Conservation (phyloP, 64 coral and sea anemone genomes). For the Actinia equina region DNA sequence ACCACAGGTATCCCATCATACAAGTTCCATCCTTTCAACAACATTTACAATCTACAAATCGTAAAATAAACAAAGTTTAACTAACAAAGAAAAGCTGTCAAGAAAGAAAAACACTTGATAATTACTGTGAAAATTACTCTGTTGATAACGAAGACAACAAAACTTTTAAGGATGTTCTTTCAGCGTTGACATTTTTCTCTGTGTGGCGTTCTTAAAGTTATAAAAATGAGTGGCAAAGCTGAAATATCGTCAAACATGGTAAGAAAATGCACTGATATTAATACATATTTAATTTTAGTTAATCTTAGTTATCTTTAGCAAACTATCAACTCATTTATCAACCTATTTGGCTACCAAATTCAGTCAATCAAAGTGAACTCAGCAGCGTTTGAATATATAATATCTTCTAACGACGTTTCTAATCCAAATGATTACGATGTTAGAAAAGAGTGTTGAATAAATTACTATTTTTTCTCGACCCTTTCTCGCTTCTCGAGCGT, state of each 20-base stretch:
- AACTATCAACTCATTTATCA: no score
- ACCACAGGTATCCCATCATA: not conserved
- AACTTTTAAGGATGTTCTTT: not conserved
- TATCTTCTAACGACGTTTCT: no score
- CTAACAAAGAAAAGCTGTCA: constrained; percentile 2
- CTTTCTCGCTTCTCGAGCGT: not conserved
- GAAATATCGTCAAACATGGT: no score
- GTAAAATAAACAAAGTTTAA: constrained; percentile 1
- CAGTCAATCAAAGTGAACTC: no score
- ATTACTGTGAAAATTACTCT: constrained; percentile 12
- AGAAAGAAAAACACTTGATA: not conserved
- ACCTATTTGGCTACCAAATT: no score
- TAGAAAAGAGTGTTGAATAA: no score
- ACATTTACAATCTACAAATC: not conserved
- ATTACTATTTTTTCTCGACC: not conserved
- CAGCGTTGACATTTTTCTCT: no score
- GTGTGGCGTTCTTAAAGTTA: not conserved
- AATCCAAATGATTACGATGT: no score
- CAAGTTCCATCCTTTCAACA: not conserved
- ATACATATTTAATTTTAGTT: no score
- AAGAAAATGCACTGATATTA: no score
- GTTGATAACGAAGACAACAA: constrained; percentile 5
- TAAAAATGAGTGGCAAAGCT: not conserved
- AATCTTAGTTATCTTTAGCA: no score
- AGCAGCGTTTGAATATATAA: no score